phyloP scores from a whole-genome alignment of 30 jellyfish, hydroid and myxozoan species.

The Clytia hemisphaerica region DNA sequence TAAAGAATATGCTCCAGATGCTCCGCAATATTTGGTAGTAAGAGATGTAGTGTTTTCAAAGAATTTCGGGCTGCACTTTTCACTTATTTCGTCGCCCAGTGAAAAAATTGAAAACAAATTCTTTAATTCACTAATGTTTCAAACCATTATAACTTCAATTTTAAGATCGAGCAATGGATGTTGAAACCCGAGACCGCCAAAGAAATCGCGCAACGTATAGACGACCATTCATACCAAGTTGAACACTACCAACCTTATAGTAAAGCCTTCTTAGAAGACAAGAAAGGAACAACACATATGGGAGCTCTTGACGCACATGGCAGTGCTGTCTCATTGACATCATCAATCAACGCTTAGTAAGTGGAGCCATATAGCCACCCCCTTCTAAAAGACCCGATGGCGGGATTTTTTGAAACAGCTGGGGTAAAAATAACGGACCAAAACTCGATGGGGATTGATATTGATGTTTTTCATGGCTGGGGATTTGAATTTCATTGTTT shows the following conservation, averaged over 20 bases:
- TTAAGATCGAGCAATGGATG: constrained; percentile 96
- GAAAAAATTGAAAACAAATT: no score
- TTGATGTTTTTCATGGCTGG: no score
- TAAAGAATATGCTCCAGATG: not conserved
- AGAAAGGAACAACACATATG: constrained; percentile 98
- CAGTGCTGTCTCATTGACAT: constrained; percentile 94
- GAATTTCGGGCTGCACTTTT: not conserved
- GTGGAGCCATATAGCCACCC: not conserved
- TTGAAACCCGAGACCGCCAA: constrained; percentile 72
- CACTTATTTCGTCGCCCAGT: no score
- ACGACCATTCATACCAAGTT: constrained; percentile 71
- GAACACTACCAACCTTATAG: constrained; percentile 94
- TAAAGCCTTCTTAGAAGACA: constrained; percentile 53
- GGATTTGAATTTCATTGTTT: no score
- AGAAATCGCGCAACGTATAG: constrained; percentile 61
- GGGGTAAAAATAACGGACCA: no score
- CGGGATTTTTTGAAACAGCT: no score
- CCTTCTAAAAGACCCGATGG: no score
- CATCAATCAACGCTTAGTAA: constrained; percentile 98
- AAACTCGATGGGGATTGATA: no score
- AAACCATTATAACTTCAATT: no score
- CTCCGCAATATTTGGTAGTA: not conserved
- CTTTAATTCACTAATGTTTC: no score
- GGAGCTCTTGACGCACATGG: constrained; percentile 90
- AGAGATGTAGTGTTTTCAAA: not conserved